phyloP scores from a whole-genome alignment of 1,140 invertebrate species.

The Homalodisca vitripennis region DNA sequence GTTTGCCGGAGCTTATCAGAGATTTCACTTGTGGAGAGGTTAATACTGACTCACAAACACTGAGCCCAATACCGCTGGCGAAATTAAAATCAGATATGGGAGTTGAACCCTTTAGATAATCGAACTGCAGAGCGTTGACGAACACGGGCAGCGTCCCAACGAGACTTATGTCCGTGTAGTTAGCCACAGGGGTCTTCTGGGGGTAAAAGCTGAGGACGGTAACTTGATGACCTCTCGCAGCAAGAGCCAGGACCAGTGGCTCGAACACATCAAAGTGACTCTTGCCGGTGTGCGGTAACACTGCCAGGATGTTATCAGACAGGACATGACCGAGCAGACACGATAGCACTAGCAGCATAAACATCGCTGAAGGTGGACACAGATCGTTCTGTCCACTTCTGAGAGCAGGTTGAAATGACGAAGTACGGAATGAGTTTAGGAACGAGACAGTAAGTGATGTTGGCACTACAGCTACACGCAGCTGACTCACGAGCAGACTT shows the following conservation, averaged over 20 bases:
- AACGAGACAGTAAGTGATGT: too few relatives aligned
- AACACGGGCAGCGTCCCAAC: slow-evolving; percentile 5
- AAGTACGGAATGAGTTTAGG: too few relatives aligned
- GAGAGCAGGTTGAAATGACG: too few relatives aligned
- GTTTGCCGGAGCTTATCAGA: slow-evolving; percentile 48
- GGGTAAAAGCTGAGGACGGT: slow-evolving; percentile 49
- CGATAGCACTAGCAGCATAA: neutral
- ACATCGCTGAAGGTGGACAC: too few relatives aligned
- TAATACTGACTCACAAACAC: slow-evolving; percentile 52
- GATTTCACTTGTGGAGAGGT: slow-evolving; percentile 52
- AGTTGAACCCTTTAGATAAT: neutral
- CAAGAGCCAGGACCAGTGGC: slow-evolving; percentile 43
- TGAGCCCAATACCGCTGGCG: slow-evolving; percentile 4
- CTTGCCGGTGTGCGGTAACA: slow-evolving; percentile 43
- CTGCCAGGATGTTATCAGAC: slow-evolving; percentile 40
- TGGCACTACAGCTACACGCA: too few relatives aligned
- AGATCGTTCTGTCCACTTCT: too few relatives aligned
- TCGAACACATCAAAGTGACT: slow-evolving; percentile 48
- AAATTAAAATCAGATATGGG: slow-evolving; percentile 16
- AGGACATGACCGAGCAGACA: neutral
- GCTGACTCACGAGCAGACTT: too few relatives aligned
- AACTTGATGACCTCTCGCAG: slow-evolving; percentile 44
- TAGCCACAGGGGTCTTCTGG: slow-evolving; percentile 49
- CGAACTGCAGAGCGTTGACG: slow-evolving; percentile 1
- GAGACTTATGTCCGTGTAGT: slow-evolving; percentile 52